These are phyloP conservation scores for Ramazzottius varieornatus DNA, from an alignment of 2,888 invertebrate species.

Conservation along the genomic window DNA sequence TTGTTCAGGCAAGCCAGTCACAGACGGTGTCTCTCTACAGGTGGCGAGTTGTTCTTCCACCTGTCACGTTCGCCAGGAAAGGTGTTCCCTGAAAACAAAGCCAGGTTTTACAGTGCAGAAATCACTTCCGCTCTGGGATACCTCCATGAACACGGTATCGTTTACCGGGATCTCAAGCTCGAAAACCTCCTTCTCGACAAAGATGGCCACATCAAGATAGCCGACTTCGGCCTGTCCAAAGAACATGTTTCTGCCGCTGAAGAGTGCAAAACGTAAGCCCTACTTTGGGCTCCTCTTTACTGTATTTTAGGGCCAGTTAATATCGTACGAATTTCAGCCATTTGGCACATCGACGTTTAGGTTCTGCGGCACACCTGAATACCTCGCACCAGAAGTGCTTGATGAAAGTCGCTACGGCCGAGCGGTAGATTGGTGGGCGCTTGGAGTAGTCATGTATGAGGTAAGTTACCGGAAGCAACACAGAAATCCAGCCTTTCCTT, in stretches of 20 bases:
- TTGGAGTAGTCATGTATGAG: constrained; percentile 30
- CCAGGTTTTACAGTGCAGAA: constrained; percentile 93
- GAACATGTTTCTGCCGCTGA: constrained; percentile 89
- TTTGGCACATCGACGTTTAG: constrained; percentile 84
- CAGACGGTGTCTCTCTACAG: no score
- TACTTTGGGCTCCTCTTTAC: no score
- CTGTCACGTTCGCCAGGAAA: constrained; percentile 69
- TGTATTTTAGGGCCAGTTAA: no score
- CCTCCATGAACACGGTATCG: constrained; percentile 69
- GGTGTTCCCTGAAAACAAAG: constrained; percentile 70
- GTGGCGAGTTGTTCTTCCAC: constrained; percentile 91
- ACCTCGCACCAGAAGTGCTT: constrained; percentile 74
- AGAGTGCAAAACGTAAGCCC: no score
- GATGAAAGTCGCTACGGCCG: constrained; percentile 89
- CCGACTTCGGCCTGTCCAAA: constrained; percentile 96
- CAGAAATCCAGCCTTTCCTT: background rate
- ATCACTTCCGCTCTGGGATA: constrained; percentile 84
- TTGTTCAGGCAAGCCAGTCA: no score
- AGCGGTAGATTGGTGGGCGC: constrained; percentile 91
- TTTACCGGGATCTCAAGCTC: constrained; percentile 91
- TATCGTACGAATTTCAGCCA: no score
- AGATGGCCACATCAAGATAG: constrained; percentile 97
- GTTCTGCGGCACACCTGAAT: constrained; percentile 91
- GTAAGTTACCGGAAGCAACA: background rate
- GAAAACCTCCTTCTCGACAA: constrained; percentile 92